Conservation (phyloP, 2,113 vertebrate species). For the Collichthys lucidus region DNA sequence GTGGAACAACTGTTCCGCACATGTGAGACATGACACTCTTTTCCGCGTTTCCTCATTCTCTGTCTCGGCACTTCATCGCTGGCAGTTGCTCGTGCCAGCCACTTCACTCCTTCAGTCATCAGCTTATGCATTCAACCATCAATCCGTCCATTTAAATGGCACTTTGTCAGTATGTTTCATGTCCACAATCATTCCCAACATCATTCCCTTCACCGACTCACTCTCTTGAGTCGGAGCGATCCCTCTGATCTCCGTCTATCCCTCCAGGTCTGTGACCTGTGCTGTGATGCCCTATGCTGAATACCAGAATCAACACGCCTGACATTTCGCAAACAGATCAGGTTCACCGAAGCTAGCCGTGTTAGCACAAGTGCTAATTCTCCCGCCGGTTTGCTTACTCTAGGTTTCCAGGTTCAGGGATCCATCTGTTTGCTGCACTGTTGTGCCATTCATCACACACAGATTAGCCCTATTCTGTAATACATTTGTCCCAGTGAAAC, state of each 20-base stretch:
- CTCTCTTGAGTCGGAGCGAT: constrained; percentile 35
- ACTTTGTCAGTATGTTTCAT: constrained; percentile 37
- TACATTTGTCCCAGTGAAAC: constrained; percentile 67
- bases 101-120: constrained; percentile 10
- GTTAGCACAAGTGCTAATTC: constrained; percentile 67
- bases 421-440: constrained; percentile 73
- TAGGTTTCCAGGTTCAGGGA: constrained; percentile 55
- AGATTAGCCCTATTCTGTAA: constrained; percentile 59
- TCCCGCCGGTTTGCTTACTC: constrained; percentile 56
- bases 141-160: constrained; percentile 35
- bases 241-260: constrained; percentile 47
- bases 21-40: constrained; percentile 50
- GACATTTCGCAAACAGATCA: constrained; percentile 73
- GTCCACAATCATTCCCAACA: constrained; percentile 1
- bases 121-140: constrained; percentile 40
- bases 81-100: not conserved
- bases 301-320: constrained; percentile 70
- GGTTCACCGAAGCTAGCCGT: constrained; percentile 43
- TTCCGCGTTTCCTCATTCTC: constrained; percentile 7
- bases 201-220: constrained; percentile 26
- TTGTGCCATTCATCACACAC: constrained; percentile 65
- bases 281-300: constrained; percentile 41
- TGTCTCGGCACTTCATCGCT: not conserved
- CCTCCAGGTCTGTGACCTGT: constrained; percentile 56
- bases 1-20: constrained; percentile 68